Evolutionary conservation across 2,113 vertebrate genomes (phyloP), one percentile per base, ranked within the genome.

Genomic region (Hippocampus mohnikei): DNA sequence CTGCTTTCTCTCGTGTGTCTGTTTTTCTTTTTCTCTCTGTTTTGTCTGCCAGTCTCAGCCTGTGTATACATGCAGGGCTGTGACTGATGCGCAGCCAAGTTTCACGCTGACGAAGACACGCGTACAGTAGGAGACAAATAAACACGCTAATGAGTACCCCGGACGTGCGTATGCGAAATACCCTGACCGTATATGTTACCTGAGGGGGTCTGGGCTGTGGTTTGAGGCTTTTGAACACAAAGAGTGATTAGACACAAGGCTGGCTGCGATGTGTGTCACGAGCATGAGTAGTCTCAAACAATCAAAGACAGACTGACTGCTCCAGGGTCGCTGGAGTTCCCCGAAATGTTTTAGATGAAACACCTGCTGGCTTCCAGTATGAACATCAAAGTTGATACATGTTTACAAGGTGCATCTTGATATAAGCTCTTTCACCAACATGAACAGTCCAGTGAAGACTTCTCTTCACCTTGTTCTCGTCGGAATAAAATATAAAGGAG

Each of bases 261-360:
- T 71, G 77, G 75, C 82, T 53, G 69, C 70, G 55, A 37, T 56
- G 75, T 85, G 84, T 80, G 84, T 81, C 82, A 80, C 76, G 60
- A 70, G 76, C 75, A 81, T 85, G 84, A 84, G 81, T 78, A 9
- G 62, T n/a, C 42, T 72, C 71, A 84, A 76, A 84, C 79, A 81
- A 80, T 74, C 37, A 52, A 71, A 71, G 74, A 74, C 86, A 75
- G 72, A 80, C 16, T 46, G 42, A 65, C 18, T 78, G 71, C 66
- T 78, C 69, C 78, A 81, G 23, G 81, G 87, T 85, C 68, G 74
- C 77, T 74, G 87, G 89, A 89, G 86, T 87, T 89, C 80, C 89
- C 82, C 87, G 48, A 5, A 63, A 87, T 87, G 81, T 83, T 88
- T 85, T 87, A 80, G 12, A 60, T 82, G 81, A 73, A 81, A 41